Evolutionary conservation across 1,140 invertebrate species (phyloP), one percentile per base, ranked within the genome.

Genomic region (Ips nitidus): DNA sequence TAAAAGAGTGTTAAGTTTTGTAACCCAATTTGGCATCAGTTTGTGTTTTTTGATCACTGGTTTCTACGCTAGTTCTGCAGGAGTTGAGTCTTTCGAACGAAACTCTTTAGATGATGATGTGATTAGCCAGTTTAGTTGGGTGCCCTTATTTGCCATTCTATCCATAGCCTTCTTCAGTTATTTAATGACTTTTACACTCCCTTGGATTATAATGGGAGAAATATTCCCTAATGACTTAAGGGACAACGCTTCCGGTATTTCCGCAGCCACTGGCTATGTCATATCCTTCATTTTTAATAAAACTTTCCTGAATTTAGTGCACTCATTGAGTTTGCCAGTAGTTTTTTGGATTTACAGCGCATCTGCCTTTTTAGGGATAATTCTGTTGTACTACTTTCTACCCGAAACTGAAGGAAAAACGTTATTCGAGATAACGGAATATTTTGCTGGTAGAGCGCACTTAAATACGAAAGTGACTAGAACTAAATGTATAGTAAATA

Each of bases 341-440:
- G 88, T 87, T 0, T 90, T 91, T 72, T 83, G 87, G 39, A 83
- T 91, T 50, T 87, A 92, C 76, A 88, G 71, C 41, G 41, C 38
- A 8, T 83, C 88, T 69, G 82, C 90, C 45, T 86, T 94, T 61
- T 60, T 87, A 2, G 89, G 90, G 2, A 79, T 86, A 4, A 57
- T 85, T 3, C 75, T 82, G 1, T 74, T 89, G 2, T 88, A 85
- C 71, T 85, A 84, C 53, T 77, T 82, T 2, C 72, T 86, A 52
- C 92, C 92, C 1, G 93, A 96, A 83, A 96, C 94, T 0, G 94
- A 95, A 80, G 91, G 91, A 0, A 89, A 90, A 75, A 88, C 88
- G 0, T 80, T 94, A 2, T 84, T 87, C 71, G 92, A 96, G 79
- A 87, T 88, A 22, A 85, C 86, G 71, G 86, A 89, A 41, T 89